Evolutionary conservation across 2,113 vertebrate genomes (phyloP), one percentile per base, ranked within the genome.

Genomic region (Sinocyclocheilus anshuiensis): DNA sequence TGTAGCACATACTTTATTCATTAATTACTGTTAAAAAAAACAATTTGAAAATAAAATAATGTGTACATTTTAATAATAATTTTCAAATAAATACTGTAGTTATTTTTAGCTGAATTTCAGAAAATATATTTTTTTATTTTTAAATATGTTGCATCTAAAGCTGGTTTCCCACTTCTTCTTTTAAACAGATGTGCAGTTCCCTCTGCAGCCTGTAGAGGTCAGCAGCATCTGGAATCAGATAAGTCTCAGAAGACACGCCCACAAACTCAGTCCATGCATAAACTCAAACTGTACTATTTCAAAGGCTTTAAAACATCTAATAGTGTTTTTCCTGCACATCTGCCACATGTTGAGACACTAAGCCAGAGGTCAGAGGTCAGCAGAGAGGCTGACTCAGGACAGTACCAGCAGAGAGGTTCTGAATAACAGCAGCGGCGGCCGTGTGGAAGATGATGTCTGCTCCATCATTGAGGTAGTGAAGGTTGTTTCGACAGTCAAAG

Each of bases 391-490:
- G 42, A 42, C 1, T 55, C 24, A 29, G 22, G 36, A 29, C 8
- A 18, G 91, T 94, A 99, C 98, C 97, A 75, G 97, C 94, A 3
- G 97, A 96, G 69, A 99, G 96, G 91, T 96, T 99, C 89, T 99
- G 98, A 69, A 99, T 93, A 24, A 99, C 72, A 77, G 96, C 96
- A 0, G 96, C 95, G 0, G 97, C 97, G 0, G 98, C 98, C 0
- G 98, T 97, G 91, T 99, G 98, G 91, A 97, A 99, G 92, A 99
- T 92, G 84, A 99, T 98, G 92, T 99, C 98, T 0, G 95, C 89
- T 0, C 97, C 97, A 0, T 99, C 98, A 0, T 99, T 99, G 90
- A 99, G 97, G 95, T 99, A 99, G 89, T 99, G 98, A 81, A 99
- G 96, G 94, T 99, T 99, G 93, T 99, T 98, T 48, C 98, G 97